Base-by-base conservation (phyloP, 1,140 invertebrate species). In the Drosophila tani region DNA sequence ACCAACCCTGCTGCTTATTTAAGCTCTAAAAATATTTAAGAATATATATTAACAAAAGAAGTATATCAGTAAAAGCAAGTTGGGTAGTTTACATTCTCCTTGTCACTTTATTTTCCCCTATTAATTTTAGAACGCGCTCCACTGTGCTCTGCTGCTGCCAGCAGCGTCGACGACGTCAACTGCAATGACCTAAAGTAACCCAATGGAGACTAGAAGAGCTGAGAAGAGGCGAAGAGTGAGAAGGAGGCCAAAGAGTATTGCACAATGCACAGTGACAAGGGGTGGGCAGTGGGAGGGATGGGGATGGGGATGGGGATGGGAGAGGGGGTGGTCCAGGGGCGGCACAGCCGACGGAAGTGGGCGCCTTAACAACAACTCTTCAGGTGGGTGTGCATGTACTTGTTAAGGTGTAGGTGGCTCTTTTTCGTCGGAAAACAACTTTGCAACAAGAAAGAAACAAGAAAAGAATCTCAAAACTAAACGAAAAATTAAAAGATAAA, bases 151-250 rank as follows among this genome's bases (percentile, higher is more conserved):
- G 51, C 27, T 21, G 49, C 60, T 27, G 64, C 21, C 63, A 32
- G 40, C 43, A 32, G 41, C 63, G 12, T 27, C 40, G 43, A 60
- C 40, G 43, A 60, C 78, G 73, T 58, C 67, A 77, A 60, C 81
- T 85, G 81, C 79, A 78, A 81, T 88, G 86, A 88, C 85, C 85
- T 90, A 91, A 88, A 88, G 86, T 90, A 88, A 90, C 85, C 85
- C 81, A 81, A 69, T 79, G 80, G 66, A 77, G 80, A 80, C 70
- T 68, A 35, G 47, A 53, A 66, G 40, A 40, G 24, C 62, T 50
- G 68, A 73, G 68, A 73, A 32, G 32, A 45, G 67, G 59, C 41
- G 75, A 71, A 41, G 56, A 51, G 53, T 40, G 21, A 51, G 41
- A 14, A 29, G 19, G 56, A 43, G 65, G 17, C 66, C 35, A 59